Base-by-base conservation (phyloP, 2,888 invertebrate genomes). In the Drosophila longiperda region DNA sequence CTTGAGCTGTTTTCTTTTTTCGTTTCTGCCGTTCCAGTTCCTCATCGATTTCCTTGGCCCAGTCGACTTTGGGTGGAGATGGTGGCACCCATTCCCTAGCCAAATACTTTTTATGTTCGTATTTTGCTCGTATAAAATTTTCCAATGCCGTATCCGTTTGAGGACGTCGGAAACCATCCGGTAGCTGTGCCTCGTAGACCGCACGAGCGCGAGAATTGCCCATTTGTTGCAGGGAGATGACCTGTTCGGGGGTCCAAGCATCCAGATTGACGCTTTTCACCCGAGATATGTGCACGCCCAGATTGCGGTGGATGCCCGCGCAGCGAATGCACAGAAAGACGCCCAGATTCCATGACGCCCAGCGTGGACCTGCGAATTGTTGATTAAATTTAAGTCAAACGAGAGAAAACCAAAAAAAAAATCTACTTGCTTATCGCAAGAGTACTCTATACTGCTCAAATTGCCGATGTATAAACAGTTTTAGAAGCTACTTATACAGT, bases 301-400 rank as follows among this genome's bases (percentile, higher is more conserved):
- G 95, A 93, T 99, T 99, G 75, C 99, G 95, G 94, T 99, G 99
- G 91, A 99, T 99, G 29, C 99, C 99, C 17, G 99, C 99, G 94
- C 99, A 99, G 64, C 99, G 95, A 92, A 99, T 99, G 93, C 99
- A 99, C 59, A 99, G 94, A 93, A 99, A 99, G 88, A 99, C 97
- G 49, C 99, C 99, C 79, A 99, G 94, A 93, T 99, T 99, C 99
- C 99, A 99, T 79, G 99, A 98, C 55, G 99, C 99, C 99, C 99
- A 99, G 93, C 99, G 95, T 67, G 99, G 99, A 93, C 99, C 99
- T 99, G 73, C 6, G 58, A 77, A 49, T n/a, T 26, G 15, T 20
- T n/a, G 7, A 54, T 15, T 1, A 2, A 32, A 20, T 33, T 15
- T 45, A 33, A 66, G 34, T 53, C 32, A 32, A 23, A 45, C 2